Evolutionary conservation across 2,797 vertebrate genomes (phyloP).

Genomic region (Silurus lanzhouensis): DNA sequence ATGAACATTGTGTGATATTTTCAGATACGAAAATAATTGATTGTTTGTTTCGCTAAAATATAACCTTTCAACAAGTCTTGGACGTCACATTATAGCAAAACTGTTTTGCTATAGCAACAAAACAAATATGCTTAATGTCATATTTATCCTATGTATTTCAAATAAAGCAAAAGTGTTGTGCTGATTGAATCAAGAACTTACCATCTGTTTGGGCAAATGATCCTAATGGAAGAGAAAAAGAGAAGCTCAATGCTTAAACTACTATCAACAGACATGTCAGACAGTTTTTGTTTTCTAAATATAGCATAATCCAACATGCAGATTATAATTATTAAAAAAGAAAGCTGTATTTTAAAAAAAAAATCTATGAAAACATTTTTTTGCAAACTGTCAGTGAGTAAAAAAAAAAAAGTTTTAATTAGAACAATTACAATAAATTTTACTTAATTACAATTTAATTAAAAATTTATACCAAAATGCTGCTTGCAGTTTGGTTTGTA

Average conservation of each 20-base stretch:
- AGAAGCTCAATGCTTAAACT: background rate
- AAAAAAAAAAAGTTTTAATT: no score
- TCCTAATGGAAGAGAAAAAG: slow-evolving; percentile 30
- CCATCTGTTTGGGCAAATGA: slow-evolving; percentile 46
- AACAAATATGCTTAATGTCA: background rate
- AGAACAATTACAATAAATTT: background rate
- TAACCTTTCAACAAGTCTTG: no score
- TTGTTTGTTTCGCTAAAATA: no score
- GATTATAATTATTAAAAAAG: background rate
- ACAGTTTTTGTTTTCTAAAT: background rate
- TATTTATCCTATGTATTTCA: background rate
- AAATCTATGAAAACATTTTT: background rate
- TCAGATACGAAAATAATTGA: no score
- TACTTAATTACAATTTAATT: background rate
- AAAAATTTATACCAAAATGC: background rate
- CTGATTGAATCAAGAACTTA: slow-evolving; percentile 33
- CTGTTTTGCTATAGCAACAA: no score
- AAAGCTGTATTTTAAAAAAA: background rate
- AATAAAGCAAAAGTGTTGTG: background rate
- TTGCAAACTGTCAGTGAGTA: no score
- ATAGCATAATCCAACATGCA: background rate
- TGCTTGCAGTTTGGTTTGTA: background rate
- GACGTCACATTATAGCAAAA: background rate
- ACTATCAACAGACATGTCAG: background rate
- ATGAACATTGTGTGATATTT: no score